Conservation (phyloP, 2,888 invertebrate genomes). For the Calameuta pallipes region DNA sequence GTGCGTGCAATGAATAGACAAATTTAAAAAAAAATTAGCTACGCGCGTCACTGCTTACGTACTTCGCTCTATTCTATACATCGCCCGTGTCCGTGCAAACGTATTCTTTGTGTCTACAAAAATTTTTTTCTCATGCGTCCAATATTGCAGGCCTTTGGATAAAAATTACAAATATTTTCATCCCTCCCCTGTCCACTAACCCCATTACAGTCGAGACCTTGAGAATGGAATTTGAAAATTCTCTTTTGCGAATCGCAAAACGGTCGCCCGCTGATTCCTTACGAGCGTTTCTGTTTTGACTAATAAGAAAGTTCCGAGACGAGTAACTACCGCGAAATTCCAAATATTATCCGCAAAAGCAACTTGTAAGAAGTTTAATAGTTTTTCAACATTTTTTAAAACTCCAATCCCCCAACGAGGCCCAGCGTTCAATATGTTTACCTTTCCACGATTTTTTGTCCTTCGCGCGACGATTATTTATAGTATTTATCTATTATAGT, state of each 20-base stretch:
- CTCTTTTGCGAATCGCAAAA: neutral
- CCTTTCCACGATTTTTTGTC: neutral
- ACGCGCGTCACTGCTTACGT: conserved; percentile 42
- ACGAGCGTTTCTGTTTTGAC: neutral
- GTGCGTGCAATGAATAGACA: conserved; percentile 21
- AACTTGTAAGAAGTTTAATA: neutral
- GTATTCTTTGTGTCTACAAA: conserved; percentile 7
- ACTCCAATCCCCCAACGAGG: neutral
- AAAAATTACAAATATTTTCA: neutral
- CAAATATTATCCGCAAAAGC: neutral
- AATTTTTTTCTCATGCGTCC: neutral
- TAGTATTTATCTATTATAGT: neutral
- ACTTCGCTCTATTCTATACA: conserved; percentile 23
- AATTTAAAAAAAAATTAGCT: conserved; percentile 24
- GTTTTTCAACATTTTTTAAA: neutral
- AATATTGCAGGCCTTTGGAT: neutral
- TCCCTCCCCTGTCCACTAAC: neutral
- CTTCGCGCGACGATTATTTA: neutral
- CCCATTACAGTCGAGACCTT: neutral
- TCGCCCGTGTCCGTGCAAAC: conserved; percentile 3
- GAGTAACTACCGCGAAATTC: neutral
- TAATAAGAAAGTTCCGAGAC: neutral
- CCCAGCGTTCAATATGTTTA: neutral
- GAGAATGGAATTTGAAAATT: neutral
- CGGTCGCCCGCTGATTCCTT: neutral